Base-by-base conservation (phyloP, 1,140 invertebrate genomes). In the Lutraria rhynchaena region DNA sequence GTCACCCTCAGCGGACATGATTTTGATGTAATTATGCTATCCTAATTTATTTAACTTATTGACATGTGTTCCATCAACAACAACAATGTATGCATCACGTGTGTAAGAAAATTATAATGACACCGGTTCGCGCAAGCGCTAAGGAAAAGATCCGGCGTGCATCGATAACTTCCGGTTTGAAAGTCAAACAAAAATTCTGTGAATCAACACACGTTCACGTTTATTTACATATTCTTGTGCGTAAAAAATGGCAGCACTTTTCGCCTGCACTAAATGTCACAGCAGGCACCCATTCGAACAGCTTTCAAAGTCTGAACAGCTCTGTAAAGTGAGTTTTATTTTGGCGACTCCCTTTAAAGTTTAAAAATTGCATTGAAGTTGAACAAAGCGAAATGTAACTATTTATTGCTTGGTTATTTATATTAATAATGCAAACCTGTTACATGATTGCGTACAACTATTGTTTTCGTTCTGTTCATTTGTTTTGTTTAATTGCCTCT, bases 191-290 rank as follows among this genome's bases (percentile, higher is more conserved):
- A 29, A 24, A 35, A 35, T 71, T 55, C 27, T 57, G 17, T n/a
- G 19, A 9, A 22, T 9, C 19, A n/a, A 19, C n/a, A 19, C n/a
- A 55, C 53, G 19, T 55, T 55, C n/a, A 22, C 27, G 53, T 55
- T 55, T 55, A 27, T 22, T 27, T 22, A 22, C 19, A 9, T 55
- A 22, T 55, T n/a, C 19, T 55, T 55, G 19, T 33, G 41, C 57
- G 31, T 22, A 19, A 22, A 58, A n/a, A 55, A 81, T 84, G 76
- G 77, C 94, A 91, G 94, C 95, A 76, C 93, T 98, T 83, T 98
- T 98, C 93, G 97, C 97, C 58, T 99, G 97, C 93, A 98, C 97
- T 60, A 95, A 96, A 90, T 98, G 97, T 93, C 98, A 98, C 92
- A 96, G 96, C 77, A 94, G 97, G 89, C 96, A 98, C 94, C 97